These are phyloP conservation scores for Ormyrus thymus DNA, from an alignment of 2,888 invertebrate genomes.

Conservation along the genomic window DNA sequence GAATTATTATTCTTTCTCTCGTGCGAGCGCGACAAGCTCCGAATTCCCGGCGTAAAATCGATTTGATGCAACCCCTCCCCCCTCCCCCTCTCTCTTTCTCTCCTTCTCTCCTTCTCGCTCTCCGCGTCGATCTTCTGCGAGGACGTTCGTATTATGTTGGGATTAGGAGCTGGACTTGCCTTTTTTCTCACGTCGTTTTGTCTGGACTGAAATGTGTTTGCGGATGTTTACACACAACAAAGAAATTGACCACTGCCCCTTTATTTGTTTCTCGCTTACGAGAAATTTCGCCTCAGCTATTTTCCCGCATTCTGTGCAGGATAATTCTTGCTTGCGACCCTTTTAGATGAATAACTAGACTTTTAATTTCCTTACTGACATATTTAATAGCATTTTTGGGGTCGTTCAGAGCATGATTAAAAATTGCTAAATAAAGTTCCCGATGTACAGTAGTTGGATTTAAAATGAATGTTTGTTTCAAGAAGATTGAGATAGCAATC, in stretches of 20 bases:
- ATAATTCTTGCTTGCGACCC: neutral
- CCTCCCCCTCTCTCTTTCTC: neutral
- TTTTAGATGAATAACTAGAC: neutral
- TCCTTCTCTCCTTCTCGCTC: neutral
- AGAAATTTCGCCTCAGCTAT: neutral
- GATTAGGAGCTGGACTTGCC: neutral
- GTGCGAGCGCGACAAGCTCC: constrained; percentile 50
- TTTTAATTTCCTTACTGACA: neutral
- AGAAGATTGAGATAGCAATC: no score
- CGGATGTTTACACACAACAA: constrained; percentile 22
- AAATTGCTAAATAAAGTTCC: no score
- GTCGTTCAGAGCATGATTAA: no score
- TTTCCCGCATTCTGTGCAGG: neutral
- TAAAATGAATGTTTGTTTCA: no score
- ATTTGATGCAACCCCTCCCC: constrained; percentile 58
- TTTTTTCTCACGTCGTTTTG: neutral
- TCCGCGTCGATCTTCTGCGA: constrained; percentile 33
- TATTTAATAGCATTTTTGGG: no score
- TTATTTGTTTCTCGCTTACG: no score
- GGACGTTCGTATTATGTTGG: constrained; percentile 15
- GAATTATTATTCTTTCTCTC: constrained; percentile 65
- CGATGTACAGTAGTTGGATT: no score
- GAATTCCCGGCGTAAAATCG: constrained; percentile 58
- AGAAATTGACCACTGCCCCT: neutral
- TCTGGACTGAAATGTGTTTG: constrained; percentile 8